Evolutionary conservation across 2,888 invertebrate species (phyloP).

Genomic region (Matsumyia berberina): DNA sequence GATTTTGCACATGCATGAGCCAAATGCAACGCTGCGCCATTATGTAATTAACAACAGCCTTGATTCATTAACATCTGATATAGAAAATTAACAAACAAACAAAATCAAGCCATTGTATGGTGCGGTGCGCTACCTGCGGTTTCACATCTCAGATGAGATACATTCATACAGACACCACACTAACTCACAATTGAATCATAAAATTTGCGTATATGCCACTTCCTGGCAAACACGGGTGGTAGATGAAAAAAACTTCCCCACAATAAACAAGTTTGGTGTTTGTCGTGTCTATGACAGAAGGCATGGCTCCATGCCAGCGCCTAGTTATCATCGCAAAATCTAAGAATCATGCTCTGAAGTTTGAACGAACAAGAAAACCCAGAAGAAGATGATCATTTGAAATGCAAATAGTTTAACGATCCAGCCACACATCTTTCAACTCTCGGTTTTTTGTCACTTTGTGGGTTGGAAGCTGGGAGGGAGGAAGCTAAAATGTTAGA

Average conservation of each 20-base stretch:
- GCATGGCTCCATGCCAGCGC: slow-evolving; percentile 14
- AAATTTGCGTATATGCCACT: neutral
- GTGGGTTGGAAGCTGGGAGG: neutral
- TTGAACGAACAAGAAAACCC: neutral
- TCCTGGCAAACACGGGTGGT: neutral
- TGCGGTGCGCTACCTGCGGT: neutral
- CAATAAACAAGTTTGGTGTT: slow-evolving; percentile 5
- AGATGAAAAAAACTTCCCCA: neutral
- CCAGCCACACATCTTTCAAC: slow-evolving; percentile 16
- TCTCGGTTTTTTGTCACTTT: slow-evolving; percentile 19
- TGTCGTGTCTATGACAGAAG: slow-evolving; percentile 3
- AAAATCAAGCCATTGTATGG: neutral
- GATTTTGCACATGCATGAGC: slow-evolving; percentile 5
- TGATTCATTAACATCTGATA: slow-evolving; percentile 31
- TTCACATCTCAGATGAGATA: neutral
- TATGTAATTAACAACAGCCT: slow-evolving; percentile 22
- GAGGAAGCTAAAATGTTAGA: neutral
- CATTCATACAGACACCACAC: neutral
- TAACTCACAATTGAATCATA: neutral
- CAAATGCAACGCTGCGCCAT: slow-evolving; percentile 9
- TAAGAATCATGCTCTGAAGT: slow-evolving; percentile 25
- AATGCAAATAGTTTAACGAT: slow-evolving; percentile 46
- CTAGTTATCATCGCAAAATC: slow-evolving; percentile 33
- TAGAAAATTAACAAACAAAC: neutral
- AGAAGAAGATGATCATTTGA: slow-evolving; percentile 33